Evolutionary conservation across 2,888 invertebrate species (phyloP).

Genomic region (Spodoptera littoralis): DNA sequence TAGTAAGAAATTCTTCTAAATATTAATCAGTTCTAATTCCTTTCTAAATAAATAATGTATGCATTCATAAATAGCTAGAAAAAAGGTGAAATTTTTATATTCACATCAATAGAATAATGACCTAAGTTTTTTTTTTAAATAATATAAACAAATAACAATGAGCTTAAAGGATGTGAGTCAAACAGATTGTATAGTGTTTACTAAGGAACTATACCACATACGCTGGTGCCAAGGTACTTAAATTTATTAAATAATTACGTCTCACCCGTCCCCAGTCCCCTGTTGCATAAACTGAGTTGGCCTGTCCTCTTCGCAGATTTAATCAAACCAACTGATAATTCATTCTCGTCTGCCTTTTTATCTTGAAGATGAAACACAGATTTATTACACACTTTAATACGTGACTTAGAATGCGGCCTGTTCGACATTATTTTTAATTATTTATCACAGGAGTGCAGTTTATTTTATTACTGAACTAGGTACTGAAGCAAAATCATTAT

Average conservation of each 20-base stretch:
- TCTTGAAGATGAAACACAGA: constrained; percentile 92
- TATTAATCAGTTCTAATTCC: no score
- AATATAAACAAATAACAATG: no score
- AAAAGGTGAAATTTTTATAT: no score
- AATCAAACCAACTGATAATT: constrained; percentile 91
- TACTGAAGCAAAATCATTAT: constrained; percentile 51
- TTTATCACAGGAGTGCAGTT: constrained; percentile 11
- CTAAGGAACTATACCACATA: background rate
- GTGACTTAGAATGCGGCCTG: constrained; percentile 74
- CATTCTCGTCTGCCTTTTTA: constrained; percentile 91
- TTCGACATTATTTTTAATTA: constrained; percentile 70
- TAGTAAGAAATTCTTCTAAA: background rate
- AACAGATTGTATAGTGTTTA: background rate
- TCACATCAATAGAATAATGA: no score
- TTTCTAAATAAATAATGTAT: no score
- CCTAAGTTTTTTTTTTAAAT: no score
- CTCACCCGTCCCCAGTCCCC: constrained; percentile 92
- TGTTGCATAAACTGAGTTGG: constrained; percentile 93
- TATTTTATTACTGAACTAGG: constrained; percentile 41
- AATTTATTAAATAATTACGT: constrained; percentile 28
- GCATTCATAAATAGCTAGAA: no score
- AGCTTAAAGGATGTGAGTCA: background rate
- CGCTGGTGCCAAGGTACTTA: background rate
- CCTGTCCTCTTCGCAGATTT: constrained; percentile 95
- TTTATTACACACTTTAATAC: constrained; percentile 79